phyloP scores from a whole-genome alignment of 2,888 invertebrate genomes.

The Tiliacea aurago region DNA sequence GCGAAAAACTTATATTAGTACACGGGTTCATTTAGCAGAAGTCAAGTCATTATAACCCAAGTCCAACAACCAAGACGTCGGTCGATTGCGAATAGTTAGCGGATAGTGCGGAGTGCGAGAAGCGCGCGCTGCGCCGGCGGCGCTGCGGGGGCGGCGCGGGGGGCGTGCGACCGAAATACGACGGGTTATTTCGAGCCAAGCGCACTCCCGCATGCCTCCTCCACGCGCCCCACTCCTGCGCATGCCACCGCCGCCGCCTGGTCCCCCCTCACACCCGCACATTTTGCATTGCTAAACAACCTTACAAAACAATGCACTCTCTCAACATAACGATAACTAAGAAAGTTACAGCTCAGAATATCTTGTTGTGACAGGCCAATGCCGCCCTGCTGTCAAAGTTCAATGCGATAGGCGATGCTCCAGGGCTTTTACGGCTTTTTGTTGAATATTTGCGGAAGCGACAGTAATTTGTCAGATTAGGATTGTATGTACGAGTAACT shows the following conservation, averaged over 20 bases:
- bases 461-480: not conserved
- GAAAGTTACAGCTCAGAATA: constrained; percentile 4
- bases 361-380: constrained; percentile 2
- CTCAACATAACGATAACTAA: constrained; percentile 21
- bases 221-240: constrained; percentile 62
- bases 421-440: not conserved
- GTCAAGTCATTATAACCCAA: constrained; percentile 95
- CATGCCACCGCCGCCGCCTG: constrained; percentile 36
- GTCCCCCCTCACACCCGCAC: constrained; percentile 61
- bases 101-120: constrained; percentile 92
- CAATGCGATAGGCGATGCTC: not conserved
- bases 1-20: constrained; percentile 88
- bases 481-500: not conserved
- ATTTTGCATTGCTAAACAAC: constrained; percentile 69
- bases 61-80: constrained; percentile 96
- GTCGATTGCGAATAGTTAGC: constrained; percentile 98
- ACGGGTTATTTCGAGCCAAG: constrained; percentile 87
- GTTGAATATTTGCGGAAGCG: not conserved
- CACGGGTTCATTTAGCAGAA: constrained; percentile 93
- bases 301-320: constrained; percentile 56
- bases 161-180: constrained; percentile 87
- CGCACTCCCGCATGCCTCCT: constrained; percentile 81
- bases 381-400: constrained; percentile 13
- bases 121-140: constrained; percentile 79
- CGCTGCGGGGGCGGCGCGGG: constrained; percentile 74